Base-by-base conservation (phyloP, 2,113 vertebrate genomes). In the Tympanuchus pallidicinctus region DNA sequence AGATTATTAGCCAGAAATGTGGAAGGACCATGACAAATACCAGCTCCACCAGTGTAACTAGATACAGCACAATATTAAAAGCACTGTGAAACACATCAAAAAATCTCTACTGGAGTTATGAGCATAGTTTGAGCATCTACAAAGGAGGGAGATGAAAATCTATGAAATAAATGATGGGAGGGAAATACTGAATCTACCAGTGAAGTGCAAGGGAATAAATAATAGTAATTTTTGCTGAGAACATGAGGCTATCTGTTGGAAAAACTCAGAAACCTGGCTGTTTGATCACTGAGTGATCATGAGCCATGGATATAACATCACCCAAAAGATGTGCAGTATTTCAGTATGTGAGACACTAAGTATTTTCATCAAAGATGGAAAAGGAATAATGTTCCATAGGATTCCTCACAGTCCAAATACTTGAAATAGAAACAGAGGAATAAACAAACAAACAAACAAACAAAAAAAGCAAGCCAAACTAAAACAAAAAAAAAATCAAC, bases 71-170 rank as follows among this genome's bases (percentile, higher is more conserved):
- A 88, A 91, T 90, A 92, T 77, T 83, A 88, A 89, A 6, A 5
- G 63, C 19, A 45, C 65, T 73, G 48, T 77, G 72, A 45, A 76
- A 50, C 75, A 42, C 59, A 65, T 59, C 14, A 64, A 89, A 79
- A 85, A 67, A 57, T 59, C 78, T 91, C 75, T 76, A 7, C 85
- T 64, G 79, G 87, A 93, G 18, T 93, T 89, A 52, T 66, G 82
- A 57, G 60, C 66, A 59, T 61, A 76, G 43, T 87, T 79, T 85
- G 74, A 64, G 32, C n/a, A 89, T 89, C 48, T 79, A 54, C 84
- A 94, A 73, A 57, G 45, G 43, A 85, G 64, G 76, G 87, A 85
- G 67, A 80, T 76, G 48, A 94, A 93, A 93, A 94, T 79, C 72
- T 32, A 78, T 82, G 78, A 79, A 91, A 75, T 18, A 79, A 85